phyloP scores from a whole-genome alignment of 2,888 invertebrate species.

The Stenotaenia linearis region DNA sequence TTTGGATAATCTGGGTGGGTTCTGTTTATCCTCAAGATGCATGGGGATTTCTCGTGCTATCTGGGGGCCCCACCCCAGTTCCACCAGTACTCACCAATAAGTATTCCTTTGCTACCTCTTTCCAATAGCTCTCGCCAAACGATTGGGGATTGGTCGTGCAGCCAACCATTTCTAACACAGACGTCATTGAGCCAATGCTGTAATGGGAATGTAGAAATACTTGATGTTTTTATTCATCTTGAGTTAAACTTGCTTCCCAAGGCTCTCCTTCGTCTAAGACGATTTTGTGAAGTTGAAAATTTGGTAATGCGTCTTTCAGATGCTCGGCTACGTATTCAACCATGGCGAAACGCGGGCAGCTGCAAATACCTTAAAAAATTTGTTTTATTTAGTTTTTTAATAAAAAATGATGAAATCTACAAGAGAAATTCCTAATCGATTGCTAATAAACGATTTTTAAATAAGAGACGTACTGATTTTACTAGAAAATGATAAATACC shows the following conservation, averaged over 20 bases:
- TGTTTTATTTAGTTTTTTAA: not conserved
- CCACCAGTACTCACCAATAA: too few relatives aligned
- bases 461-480: not conserved
- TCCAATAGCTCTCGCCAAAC: constrained; percentile 49
- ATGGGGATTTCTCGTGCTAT: too few relatives aligned
- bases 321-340: constrained; percentile 46
- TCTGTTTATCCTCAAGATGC: too few relatives aligned
- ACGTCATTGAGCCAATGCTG: constrained; percentile 37
- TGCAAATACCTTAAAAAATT: constrained; percentile 42
- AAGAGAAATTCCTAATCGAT: too few relatives aligned
- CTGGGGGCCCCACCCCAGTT: too few relatives aligned
- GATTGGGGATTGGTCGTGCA: constrained; percentile 45
- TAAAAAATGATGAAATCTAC: too few relatives aligned
- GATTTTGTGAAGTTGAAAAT: constrained; percentile 47
- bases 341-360: constrained; percentile 47
- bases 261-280: constrained; percentile 42
- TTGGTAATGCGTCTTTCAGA: constrained; percentile 43
- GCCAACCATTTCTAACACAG: constrained; percentile 45
- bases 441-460: not conserved
- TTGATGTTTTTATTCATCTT: not conserved
- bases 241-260: constrained; percentile 46
- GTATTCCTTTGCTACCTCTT: constrained; percentile 47
- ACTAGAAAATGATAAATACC: too few relatives aligned
- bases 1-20: too few relatives aligned
- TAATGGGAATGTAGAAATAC: not conserved